phyloP scores from a whole-genome alignment of 1,140 invertebrate genomes.

The Pogonognathellus flavescens region DNA sequence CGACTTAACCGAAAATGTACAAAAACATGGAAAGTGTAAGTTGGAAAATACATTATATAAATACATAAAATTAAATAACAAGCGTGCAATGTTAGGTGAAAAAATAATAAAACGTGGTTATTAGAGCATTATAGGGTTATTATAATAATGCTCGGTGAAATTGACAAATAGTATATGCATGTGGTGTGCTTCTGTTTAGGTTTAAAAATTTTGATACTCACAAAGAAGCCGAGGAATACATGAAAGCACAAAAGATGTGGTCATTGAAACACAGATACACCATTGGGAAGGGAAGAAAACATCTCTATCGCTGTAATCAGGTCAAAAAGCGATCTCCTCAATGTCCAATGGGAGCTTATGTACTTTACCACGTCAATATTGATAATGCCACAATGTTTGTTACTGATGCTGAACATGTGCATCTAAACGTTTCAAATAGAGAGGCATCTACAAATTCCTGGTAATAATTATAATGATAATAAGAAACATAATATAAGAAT shows the following conservation, averaged over 20 bases:
- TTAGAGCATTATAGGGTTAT: no score
- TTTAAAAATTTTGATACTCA: conserved; percentile 11
- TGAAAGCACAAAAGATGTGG: not conserved
- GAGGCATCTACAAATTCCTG: not conserved
- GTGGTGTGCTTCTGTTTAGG: not conserved
- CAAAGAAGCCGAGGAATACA: not conserved
- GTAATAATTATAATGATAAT: not conserved
- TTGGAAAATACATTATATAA: no score
- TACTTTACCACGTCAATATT: not conserved
- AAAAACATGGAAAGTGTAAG: no score
- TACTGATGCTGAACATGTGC: not conserved
- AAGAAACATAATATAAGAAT: no score
- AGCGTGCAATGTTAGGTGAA: no score
- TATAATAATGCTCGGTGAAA: no score
- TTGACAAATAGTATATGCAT: no score
- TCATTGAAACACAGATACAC: conserved; percentile 4
- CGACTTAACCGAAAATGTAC: no score
- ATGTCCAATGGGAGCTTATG: not conserved
- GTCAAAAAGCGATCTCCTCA: conserved; percentile 1
- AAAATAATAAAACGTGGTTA: no score
- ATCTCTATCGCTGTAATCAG: not conserved
- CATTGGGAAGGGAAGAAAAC: not conserved
- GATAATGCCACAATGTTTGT: conserved; percentile 3
- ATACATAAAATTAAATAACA: no score
- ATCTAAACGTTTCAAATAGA: not conserved